phyloP scores from a whole-genome alignment of 1,140 invertebrate genomes.

The Drosophila aff. region DNA sequence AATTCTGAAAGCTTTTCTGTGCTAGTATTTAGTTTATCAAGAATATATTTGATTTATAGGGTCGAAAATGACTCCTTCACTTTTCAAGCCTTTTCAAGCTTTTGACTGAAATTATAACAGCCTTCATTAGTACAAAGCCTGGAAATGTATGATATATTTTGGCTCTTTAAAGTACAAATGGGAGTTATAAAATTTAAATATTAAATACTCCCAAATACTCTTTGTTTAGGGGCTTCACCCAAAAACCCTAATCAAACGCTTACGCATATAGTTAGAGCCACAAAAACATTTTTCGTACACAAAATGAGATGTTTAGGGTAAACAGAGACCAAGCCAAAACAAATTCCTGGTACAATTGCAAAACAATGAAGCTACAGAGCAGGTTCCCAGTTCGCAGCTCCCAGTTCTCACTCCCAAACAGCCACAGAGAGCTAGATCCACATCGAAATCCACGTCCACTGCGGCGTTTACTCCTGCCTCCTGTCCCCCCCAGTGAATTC shows the following conservation, averaged over 20 bases:
- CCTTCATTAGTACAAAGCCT: not conserved
- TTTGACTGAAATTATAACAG: too few relatives aligned
- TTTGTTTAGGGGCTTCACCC: not conserved
- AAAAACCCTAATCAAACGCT: constrained; percentile 7
- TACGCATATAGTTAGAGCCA: constrained; percentile 2
- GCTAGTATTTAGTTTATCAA: too few relatives aligned
- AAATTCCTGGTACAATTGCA: constrained; percentile 60
- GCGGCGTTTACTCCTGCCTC: constrained; percentile 23
- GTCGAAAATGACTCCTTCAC: too few relatives aligned
- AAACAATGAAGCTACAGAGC: constrained; percentile 67
- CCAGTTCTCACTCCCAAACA: not conserved
- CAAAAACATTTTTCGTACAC: constrained; percentile 3
- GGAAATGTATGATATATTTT: not conserved
- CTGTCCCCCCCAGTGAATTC: constrained; percentile 45
- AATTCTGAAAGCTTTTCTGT: too few relatives aligned
- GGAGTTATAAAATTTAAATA: not conserved
- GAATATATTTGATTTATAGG: too few relatives aligned
- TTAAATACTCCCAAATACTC: not conserved
- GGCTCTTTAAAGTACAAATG: not conserved
- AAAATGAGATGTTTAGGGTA: constrained; percentile 23
- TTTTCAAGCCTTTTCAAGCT: too few relatives aligned
- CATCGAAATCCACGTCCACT: constrained; percentile 10
- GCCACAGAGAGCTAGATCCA: constrained; percentile 4
- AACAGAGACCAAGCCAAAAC: constrained; percentile 47
- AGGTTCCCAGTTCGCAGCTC: constrained; percentile 2